A percentile compares a stretch with the other conserved stretches of the same genome.
Evolutionary conservation across 1,140 invertebrate genomes (phyloP).

Genomic region (Vollenhovia emeryi): DNA sequence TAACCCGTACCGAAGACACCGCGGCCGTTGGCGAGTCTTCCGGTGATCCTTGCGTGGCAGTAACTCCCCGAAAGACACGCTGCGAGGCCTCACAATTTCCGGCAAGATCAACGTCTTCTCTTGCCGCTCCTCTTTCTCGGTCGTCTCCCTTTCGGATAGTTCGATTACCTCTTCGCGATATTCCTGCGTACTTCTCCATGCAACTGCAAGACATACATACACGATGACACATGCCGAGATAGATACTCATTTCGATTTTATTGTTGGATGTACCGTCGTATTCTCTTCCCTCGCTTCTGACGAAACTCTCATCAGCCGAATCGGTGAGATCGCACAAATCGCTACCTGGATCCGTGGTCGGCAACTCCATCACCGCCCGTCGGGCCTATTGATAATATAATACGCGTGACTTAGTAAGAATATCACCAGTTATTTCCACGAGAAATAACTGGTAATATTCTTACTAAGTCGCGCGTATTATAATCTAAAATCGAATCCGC

Average conservation of each 20-base stretch:
- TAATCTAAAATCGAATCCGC: background rate
- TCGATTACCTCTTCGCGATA: constrained; percentile 33
- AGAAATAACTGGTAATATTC: too few relatives aligned
- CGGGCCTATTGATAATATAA: constrained; percentile 12
- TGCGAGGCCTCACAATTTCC: constrained; percentile 82
- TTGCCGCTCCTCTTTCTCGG: constrained; percentile 24
- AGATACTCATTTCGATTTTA: background rate
- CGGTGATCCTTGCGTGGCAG: constrained; percentile 78
- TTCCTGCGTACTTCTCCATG: constrained; percentile 2
- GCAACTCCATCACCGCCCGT: constrained; percentile 84
- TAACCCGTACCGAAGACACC: constrained; percentile 77
- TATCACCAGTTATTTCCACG: background rate
- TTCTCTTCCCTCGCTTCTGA: constrained; percentile 75
- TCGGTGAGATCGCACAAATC: constrained; percentile 84
- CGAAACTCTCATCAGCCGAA: constrained; percentile 83
- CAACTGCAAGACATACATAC: background rate
- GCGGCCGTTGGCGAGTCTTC: constrained; percentile 83
- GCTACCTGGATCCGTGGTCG: constrained; percentile 86
- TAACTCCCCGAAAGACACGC: constrained; percentile 85
- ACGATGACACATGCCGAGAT: background rate
- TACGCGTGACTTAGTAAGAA: background rate
- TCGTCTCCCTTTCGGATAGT: constrained; percentile 33
- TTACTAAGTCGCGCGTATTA: too few relatives aligned
- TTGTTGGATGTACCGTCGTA: constrained; percentile 16
- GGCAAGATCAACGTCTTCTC: constrained; percentile 64